Evolutionary conservation across 2,113 vertebrate species (phyloP), one percentile per base, ranked within the genome.

Genomic region (Xenopus laevis): DNA sequence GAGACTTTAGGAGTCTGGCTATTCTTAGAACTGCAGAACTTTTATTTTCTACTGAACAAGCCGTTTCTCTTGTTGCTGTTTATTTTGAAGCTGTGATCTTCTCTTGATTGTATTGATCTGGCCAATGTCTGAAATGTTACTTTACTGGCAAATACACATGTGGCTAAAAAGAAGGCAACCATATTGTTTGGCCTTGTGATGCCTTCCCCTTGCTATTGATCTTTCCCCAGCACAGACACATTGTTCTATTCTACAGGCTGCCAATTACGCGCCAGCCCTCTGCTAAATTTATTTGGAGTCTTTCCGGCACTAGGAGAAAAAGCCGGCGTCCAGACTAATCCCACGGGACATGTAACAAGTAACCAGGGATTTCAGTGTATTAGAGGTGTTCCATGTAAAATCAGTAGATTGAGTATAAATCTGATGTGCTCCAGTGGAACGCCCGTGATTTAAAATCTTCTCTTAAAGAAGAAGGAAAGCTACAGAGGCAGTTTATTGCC

Each of bases 231-330:
- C 11, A 53, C n/a, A 40, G 30, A 65, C 13, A 17, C 71, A 55
- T n/a, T 72, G 15, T 73, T 65, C 33, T 73, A 73, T 65, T 73
- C 72, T 50, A 64, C 40, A 60, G 20, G 57, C 72, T 52, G 21
- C 65, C 72, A 68, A 68, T 75, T 68, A 68, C 4, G 23, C 13
- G 13, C 2, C 18, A 21, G 27, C 18, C 65, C 57, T 13, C 21
- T n/a, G 55, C 13, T 44, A 61, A 33, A 50, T 33, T 60, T 55
- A 50, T 74, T 67, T 46, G 3, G 45, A 30, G 17, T 59, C 30
- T 45, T 66, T 40, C 18, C 20, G 33, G 45, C 53, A n/a, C 63
- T 46, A 8, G 30, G 13, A 33, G 13, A 10, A 40, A 27, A 17
- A 40, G 13, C 61, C 21, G 13, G 13, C 16, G 13, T 33, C 27